These are phyloP conservation scores for Nothocercus nigrocapillus DNA, from an alignment of 2,113 vertebrate species.

Conservation along the genomic window DNA sequence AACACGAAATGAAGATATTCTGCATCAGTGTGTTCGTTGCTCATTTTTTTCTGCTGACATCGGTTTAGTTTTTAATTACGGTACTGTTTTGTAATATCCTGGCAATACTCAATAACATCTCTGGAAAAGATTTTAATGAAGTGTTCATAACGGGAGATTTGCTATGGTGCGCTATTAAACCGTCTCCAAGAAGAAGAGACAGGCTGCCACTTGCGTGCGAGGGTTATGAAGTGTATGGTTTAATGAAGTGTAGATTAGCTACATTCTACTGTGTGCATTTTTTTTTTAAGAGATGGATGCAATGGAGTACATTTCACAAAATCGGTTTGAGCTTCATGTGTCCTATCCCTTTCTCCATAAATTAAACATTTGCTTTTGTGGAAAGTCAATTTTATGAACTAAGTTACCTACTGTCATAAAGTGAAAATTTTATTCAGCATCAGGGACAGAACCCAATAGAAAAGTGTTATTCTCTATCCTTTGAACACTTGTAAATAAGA, in stretches of 20 bases:
- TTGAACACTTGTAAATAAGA: background rate
- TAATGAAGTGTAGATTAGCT: background rate
- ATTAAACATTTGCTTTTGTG: background rate
- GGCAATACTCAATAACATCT: background rate
- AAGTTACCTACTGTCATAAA: background rate
- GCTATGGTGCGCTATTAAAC: background rate
- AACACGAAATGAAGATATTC: slow-evolving; percentile 6
- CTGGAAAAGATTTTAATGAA: background rate
- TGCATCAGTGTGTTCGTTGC: background rate
- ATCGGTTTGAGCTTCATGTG: background rate
- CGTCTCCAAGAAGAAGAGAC: background rate
- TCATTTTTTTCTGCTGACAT: background rate
- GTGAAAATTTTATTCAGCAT: background rate
- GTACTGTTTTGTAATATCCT: background rate
- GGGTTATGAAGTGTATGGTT: background rate
- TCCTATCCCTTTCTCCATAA: background rate
- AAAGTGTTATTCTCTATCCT: background rate
- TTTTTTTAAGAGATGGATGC: background rate
- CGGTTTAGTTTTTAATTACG: slow-evolving; percentile 10
- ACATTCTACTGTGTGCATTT: background rate
- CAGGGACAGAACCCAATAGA: background rate
- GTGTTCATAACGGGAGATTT: background rate
- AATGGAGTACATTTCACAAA: background rate
- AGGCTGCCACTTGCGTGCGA: background rate
- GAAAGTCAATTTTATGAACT: background rate